A percentile compares a stretch with the other conserved stretches of the same genome.
phyloP scores from a whole-genome alignment of 1,140 invertebrate species.

The Heliconius eleuchia region DNA sequence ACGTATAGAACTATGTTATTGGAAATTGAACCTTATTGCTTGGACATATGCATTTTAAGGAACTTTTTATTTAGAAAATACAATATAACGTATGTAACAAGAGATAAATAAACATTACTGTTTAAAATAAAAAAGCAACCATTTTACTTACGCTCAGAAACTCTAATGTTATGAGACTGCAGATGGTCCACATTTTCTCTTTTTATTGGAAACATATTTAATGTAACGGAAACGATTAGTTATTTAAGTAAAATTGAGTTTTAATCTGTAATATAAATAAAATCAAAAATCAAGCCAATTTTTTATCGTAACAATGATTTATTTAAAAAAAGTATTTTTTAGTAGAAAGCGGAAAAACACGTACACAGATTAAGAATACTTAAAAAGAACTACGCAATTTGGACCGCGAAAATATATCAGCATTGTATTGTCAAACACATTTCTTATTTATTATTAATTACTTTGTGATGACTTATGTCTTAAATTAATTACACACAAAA shows the following conservation, averaged over 20 bases:
- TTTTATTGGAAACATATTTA: constrained; percentile 63
- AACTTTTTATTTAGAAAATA: background rate
- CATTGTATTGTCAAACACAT: constrained; percentile 44
- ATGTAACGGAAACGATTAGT: constrained; percentile 1
- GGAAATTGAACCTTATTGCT: background rate
- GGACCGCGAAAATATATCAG: constrained; percentile 58
- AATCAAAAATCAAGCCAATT: constrained; percentile 1
- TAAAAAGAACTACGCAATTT: constrained; percentile 33
- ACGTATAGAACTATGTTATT: background rate
- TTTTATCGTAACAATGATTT: constrained; percentile 5
- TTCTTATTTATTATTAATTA: constrained; percentile 50
- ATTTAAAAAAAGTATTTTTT: background rate
- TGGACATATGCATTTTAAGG: background rate
- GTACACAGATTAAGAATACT: constrained; percentile 36
- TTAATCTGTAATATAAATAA: constrained; percentile 11
- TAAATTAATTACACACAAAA: constrained; percentile 24
- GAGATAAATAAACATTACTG: constrained; percentile 15
- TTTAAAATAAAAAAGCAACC: background rate
- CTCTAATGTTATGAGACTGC: constrained; percentile 60
- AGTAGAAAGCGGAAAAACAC: constrained; percentile 36
- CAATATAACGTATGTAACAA: background rate
- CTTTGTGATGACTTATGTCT: constrained; percentile 10
- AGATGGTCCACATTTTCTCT: constrained; percentile 56
- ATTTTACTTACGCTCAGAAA: constrained; percentile 62
- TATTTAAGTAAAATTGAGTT: background rate